Base-by-base conservation (phyloP, 2,888 invertebrate species). In the Mythimna ferrago region DNA sequence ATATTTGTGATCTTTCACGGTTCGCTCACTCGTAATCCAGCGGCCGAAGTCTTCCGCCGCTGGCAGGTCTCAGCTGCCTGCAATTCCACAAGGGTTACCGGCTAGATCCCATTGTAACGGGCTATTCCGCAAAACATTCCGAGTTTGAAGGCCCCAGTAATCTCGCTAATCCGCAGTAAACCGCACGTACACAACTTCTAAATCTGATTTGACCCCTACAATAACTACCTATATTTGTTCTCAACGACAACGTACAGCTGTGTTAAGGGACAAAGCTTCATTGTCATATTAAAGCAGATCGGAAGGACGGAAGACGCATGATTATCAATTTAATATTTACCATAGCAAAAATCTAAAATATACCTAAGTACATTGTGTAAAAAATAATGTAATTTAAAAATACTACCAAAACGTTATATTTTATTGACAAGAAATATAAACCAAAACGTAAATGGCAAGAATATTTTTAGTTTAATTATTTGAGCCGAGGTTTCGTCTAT, bases 151-250 rank as follows among this genome's bases (percentile, higher is more conserved):
- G 85, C 86, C 83, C 78, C 82, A 60, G 87, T 91, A 91, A 91
- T 89, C 89, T 87, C 82, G 79, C 87, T 91, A 90, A 91, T 91
- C 89, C 90, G 88, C 87, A 85, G 85, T 87, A 86, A 90, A 90
- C 90, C 90, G 85, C 92, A 90, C 88, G 88, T 84, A 89, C 87
- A 87, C 85, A 88, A 89, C 86, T 89, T 86, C 86, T 86, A 87
- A 89, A 90, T 90, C 86, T 89, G 87, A 87, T 86, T 74, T 80
- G 75, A 86, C 84, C 84, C 84, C 75, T 78, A 78, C 81, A 84
- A 82, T 83, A 81, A 82, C 85, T 83, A 82, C 64, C 74, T 78
- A 66, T 85, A 86, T 85, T 87, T 81, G 76, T 83, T 76, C 76
- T 76, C 68, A 67, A 75, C 81, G 71, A 71, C 76, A 66, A 73